These are phyloP conservation scores for Leucopsar rothschildi DNA, from an alignment of 2,113 vertebrate species.

Conservation along the genomic window DNA sequence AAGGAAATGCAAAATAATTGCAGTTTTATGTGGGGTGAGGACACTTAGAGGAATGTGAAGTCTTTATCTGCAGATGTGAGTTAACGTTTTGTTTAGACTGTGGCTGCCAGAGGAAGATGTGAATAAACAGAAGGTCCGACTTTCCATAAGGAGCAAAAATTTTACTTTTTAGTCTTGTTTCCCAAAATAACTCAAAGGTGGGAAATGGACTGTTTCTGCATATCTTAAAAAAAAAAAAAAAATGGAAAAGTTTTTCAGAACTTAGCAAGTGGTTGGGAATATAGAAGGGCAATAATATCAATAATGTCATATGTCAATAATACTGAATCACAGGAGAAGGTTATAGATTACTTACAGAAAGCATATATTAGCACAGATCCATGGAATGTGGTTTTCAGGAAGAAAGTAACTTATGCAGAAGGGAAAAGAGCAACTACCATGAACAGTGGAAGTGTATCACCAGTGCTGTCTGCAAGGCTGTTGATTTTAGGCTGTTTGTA, in stretches of 20 bases:
- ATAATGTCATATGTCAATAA: neutral
- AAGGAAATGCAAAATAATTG: slow-evolving; percentile 52
- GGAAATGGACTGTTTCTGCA: neutral
- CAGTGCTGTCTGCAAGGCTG: neutral
- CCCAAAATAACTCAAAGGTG: neutral
- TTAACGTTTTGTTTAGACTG: neutral
- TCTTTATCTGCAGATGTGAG: slow-evolving; percentile 18
- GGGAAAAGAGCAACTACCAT: neutral
- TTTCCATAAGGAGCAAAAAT: neutral
- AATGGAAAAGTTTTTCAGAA: neutral
- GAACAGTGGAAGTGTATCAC: neutral
- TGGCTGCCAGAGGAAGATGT: neutral
- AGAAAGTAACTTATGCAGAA: neutral
- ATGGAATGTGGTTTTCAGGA: neutral
- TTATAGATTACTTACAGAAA: neutral
- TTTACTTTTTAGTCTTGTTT: neutral
- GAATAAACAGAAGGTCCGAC: neutral
- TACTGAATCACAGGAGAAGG: neutral
- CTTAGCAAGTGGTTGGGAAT: neutral
- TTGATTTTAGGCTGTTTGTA: neutral
- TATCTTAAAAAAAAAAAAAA: neutral
- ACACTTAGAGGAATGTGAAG: neutral
- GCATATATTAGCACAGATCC: neutral
- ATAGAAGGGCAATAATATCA: neutral
- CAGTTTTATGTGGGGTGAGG: slow-evolving; percentile 1